These are phyloP conservation scores for Smutsia temminckii DNA, from an alignment of 2,797 vertebrate genomes.

Conservation along the genomic window DNA sequence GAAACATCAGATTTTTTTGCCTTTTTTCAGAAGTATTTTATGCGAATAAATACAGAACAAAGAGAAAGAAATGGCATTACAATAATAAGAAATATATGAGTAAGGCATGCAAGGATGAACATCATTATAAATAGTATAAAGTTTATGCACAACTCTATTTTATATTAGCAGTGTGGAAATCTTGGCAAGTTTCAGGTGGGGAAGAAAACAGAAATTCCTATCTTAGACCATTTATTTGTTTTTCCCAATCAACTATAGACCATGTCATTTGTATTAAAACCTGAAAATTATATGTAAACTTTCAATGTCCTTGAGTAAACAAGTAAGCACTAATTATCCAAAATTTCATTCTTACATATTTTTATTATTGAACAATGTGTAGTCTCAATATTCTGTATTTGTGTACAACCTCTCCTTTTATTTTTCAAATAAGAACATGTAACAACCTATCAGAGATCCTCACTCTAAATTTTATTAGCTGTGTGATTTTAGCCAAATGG, in stretches of 20 bases:
- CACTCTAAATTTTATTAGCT: neutral
- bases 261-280: slow-evolving; percentile 20
- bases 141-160: neutral
- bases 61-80: slow-evolving; percentile 22
- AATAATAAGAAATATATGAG: neutral
- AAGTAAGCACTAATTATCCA: neutral
- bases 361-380: neutral
- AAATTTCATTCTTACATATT: slow-evolving; percentile 25
- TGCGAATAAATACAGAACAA: slow-evolving; percentile 32
- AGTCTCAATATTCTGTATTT: neutral
- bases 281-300: slow-evolving; percentile 41
- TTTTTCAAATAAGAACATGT: neutral
- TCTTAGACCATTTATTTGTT: neutral
- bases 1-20: slow-evolving; percentile 5
- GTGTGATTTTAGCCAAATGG: neutral
- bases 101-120: slow-evolving; percentile 22
- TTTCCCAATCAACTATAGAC: neutral
- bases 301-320: slow-evolving; percentile 11
- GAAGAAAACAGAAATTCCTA: slow-evolving; percentile 27
- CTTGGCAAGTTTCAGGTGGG: neutral
- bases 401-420: neutral
- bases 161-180: neutral
- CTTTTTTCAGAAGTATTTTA: slow-evolving; percentile 42
- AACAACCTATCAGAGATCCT: neutral
- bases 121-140: neutral